A percentile compares a stretch with the other conserved stretches of the same genome.
These are phyloP conservation scores for Chrysopa pallens DNA, from an alignment of 1,140 invertebrate species.

Conservation along the genomic window DNA sequence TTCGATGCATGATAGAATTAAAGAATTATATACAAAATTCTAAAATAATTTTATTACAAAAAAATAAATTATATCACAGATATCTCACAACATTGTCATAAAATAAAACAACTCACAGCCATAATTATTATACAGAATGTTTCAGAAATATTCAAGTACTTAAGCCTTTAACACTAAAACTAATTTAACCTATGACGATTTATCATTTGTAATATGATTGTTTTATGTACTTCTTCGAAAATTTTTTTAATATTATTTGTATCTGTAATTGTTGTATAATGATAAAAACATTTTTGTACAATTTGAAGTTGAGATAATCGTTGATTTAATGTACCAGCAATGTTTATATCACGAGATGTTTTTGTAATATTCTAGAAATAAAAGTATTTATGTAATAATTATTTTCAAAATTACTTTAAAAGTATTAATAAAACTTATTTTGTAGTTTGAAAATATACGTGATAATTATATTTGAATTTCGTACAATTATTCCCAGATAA, in stretches of 20 bases:
- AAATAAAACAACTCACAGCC: no score
- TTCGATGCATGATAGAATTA: no score
- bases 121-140: no score
- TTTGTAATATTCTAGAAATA: slow-evolving; percentile 4
- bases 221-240: slow-evolving; percentile 51
- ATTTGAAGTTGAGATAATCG: neutral
- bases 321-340: neutral
- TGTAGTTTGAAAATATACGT: neutral
- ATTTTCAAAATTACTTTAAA: neutral
- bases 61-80: no score
- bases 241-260: slow-evolving; percentile 50
- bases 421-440: neutral
- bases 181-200: no score
- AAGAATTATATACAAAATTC: no score
- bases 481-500: no score
- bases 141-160: no score
- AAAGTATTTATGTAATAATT: neutral
- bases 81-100: no score
- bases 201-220: slow-evolving; percentile 24
- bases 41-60: no score
- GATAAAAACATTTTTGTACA: slow-evolving; percentile 38
- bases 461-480: no score
- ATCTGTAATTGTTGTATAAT: slow-evolving; percentile 55
- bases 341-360: neutral
- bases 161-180: no score